Base-by-base conservation (phyloP, 2,797 vertebrate genomes). In the Sebastes matsubarae region DNA sequence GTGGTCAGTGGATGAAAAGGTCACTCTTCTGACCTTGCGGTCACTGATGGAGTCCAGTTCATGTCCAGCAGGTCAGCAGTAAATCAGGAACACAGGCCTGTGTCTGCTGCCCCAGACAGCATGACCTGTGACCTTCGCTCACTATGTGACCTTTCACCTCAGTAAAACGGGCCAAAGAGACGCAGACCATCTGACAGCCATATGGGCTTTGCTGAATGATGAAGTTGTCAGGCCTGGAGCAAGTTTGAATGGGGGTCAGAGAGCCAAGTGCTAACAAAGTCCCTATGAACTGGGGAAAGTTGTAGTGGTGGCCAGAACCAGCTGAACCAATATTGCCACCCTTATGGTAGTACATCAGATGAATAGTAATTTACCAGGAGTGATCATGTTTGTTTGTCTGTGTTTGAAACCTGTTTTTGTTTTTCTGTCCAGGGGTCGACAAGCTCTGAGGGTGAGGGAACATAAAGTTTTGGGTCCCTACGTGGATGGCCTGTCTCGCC, bases 401-500 rank as follows among this genome's bases (percentile, higher is more conserved):
- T 81, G 61, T 76, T 82, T 80, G 50, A 54, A 82, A 79, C 32
- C 9, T 76, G 29, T 20, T 55, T 72, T 78, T 67, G 2, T 22
- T 73, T 81, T 81, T 79, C 25, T 79, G 65, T 90, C 68, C 92
- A 99, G 98, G 94, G 97, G 97, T 70, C 97, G 97, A 67, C 97
- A 98, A 86, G 92, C 98, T 1, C 93, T 99, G 84, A 97, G 97
- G 92, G 99, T 99, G 80, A 96, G 98, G 91, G 98, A 99, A 77
- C 98, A 99, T 93, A 99, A 96, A 90, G 98, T 99, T 72, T 93
- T 99, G 84, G 98, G 99, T 76, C 98, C 98, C 10, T 99, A 99
- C 1, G 99, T 99, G 70, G 98, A 99, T 75, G 99, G 98, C 34
- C 95, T 99, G 54, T 99, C 99, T 78, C 98, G 98, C 77, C 94